Evolutionary conservation across 1,140 invertebrate species (phyloP), one percentile per base, ranked within the genome.

Genomic region (Drosophila aff.): DNA sequence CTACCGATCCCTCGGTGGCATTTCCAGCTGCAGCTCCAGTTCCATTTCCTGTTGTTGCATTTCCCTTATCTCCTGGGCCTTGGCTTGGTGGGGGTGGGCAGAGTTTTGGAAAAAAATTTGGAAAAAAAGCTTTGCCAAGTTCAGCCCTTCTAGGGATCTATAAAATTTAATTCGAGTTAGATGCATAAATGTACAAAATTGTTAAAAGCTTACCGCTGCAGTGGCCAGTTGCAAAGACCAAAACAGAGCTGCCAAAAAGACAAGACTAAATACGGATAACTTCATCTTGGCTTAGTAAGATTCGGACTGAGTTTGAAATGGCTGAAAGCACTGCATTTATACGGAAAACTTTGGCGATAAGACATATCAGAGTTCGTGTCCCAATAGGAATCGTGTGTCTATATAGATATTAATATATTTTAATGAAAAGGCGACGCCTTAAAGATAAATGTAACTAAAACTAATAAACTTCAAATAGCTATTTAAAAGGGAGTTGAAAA

Each of bases 381-480:
- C 3, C 50, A 36, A 53, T 53, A 53, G 11, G 31, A 53, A 53
- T 36, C 50, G 50, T 53, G 50, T 15, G 50, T 15, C 50, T 9
- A 18, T 18, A 33, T 15, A 53, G 31, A 53, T 36, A 53, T 10
- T 21, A 15, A 33, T 36, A 36, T 53, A 18, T 21, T 2, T 13
- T 33, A 18, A 7, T 33, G 21, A 11, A 18, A 16, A 18, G 1
- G 8, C 1, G 7, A 18, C 9, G 4, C 10, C 3, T 18, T 18
- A 9, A 0, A 43, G n/a, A 18, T 43, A 44, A 18, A 9, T 18
- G n/a, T 11, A 18, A 10, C 3, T 44, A 18, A 4, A 18, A 31
- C 28, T 31, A 31, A 31, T 31, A 31, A 31, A 1, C 1, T 1
- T 31, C 7, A 7, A 31, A 31, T 28, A 7, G 7, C 6, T 31